Conservation (phyloP, 2,113 vertebrate species). For the Pavo muticus region DNA sequence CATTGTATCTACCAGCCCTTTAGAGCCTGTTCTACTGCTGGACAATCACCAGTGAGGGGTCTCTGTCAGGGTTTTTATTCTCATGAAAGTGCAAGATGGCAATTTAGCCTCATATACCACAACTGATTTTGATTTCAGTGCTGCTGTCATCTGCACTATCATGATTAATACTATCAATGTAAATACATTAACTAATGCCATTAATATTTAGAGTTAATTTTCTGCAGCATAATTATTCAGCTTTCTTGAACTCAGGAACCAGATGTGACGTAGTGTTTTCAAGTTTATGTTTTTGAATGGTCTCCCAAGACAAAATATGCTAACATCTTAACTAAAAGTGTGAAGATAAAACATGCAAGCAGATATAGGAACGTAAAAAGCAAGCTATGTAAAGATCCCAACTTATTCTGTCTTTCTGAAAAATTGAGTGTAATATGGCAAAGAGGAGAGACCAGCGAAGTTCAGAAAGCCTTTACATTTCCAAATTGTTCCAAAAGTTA, state of each 20-base stretch:
- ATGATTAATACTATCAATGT: neutral
- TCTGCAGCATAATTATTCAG: neutral
- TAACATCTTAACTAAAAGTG: neutral
- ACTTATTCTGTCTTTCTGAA: neutral
- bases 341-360: neutral
- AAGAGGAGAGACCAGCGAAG: neutral
- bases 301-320: neutral
- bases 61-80: neutral
- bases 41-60: fast-evolving
- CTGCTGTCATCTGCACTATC: neutral
- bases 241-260: neutral
- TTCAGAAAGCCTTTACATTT: neutral
- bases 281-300: neutral
- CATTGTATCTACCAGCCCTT: neutral
- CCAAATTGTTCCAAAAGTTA: neutral
- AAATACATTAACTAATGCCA: neutral
- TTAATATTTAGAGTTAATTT: neutral
- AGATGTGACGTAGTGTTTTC: neutral
- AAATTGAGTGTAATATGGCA: neutral
- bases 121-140: neutral
- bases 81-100: neutral
- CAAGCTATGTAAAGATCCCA: neutral
- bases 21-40: neutral
- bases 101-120: neutral
- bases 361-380: neutral